Conservation (phyloP, 1,140 invertebrate genomes). For the Magallana ariakensis region DNA sequence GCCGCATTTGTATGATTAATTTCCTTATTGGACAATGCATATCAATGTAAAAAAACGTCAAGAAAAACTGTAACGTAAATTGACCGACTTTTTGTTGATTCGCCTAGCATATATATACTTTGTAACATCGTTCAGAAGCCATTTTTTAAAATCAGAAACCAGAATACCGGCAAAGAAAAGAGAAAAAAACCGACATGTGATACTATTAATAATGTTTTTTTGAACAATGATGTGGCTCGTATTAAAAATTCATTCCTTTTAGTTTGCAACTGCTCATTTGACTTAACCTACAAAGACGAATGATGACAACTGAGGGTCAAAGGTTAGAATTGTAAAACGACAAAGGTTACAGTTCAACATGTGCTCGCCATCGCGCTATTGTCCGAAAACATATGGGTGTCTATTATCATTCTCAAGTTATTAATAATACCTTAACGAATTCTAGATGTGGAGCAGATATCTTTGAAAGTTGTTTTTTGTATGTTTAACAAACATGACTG, state of each 20-base stretch:
- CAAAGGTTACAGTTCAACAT: slow-evolving; percentile 28
- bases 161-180: too few relatives aligned
- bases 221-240: too few relatives aligned
- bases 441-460: slow-evolving; percentile 14
- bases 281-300: slow-evolving; percentile 19
- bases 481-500: not conserved
- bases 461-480: slow-evolving; percentile 21
- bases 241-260: too few relatives aligned
- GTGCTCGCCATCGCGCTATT: slow-evolving; percentile 22
- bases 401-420: slow-evolving; percentile 26
- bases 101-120: too few relatives aligned
- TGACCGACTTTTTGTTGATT: not conserved
- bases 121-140: too few relatives aligned
- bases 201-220: too few relatives aligned
- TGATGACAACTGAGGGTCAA: not conserved
- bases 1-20: not conserved
- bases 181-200: too few relatives aligned
- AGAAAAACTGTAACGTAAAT: not conserved
- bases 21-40: not conserved
- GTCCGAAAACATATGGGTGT: not conserved
- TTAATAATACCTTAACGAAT: slow-evolving; percentile 24
- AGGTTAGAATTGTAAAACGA: slow-evolving; percentile 10
- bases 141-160: too few relatives aligned
- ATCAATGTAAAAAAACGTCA: not conserved
- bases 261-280: too few relatives aligned